Base-by-base conservation (phyloP, 2,888 invertebrate genomes). In the Spisula subtruncata region DNA sequence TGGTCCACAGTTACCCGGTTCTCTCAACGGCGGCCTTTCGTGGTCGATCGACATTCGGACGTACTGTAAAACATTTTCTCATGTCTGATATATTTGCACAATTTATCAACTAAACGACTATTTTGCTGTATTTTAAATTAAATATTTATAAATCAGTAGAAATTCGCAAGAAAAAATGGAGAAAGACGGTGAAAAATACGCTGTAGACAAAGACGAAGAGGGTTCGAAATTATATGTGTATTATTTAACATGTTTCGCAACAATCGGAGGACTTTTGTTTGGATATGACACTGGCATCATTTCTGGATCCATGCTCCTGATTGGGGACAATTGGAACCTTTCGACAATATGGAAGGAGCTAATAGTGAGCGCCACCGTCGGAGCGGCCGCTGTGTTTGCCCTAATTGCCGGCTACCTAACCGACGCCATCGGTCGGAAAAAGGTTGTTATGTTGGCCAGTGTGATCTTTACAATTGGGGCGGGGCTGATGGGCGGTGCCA, bases 221-320 rank as follows among this genome's bases (percentile, higher is more conserved):
- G 93, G 93, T 2, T 93, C 93, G 4, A 88, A 87, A 35, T 91
- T 92, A 71, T 94, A 93, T 84, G 94, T 96, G 16, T 95, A 95
- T 86, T 89, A 95, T 60, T 86, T 96, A 75, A 95, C 96, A 12
- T 94, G 95, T 60, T 95, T 96, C 87, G 96, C 96, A 0, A 95
- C 96, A 16, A 95, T 96, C 60, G 97, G 97, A 8, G 97, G 97
- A 1, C 97, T 97, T 87, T 95, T 97, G 18, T 97, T 97, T 94
- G 97, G 97, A 25, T 95, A 95, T 89, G 95, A 96, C 80, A 94
- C 95, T 0, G 97, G 97, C 6, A 97, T 97, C 48, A 97, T 97
- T 14, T 97, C 97, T 0, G 97, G 97, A 6, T 97, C 97, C 4
- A 97, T 97, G 96, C 93, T 97, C 46, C 91, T 96, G 35, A 95